phyloP scores from a whole-genome alignment of 1,140 invertebrate species.

The Bombus breviceps region DNA sequence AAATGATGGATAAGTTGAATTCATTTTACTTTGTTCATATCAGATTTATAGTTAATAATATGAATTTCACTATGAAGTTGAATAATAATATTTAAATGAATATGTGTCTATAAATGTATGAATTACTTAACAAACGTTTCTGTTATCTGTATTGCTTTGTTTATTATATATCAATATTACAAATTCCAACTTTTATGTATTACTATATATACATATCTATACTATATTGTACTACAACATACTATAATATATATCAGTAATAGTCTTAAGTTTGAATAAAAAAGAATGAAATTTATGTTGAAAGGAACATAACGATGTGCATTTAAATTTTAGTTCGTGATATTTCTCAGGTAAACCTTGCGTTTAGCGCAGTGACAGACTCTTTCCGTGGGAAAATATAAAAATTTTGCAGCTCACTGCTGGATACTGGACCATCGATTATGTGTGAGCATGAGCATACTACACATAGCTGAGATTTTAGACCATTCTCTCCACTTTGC shows the following conservation, averaged over 20 bases:
- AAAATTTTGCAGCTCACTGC: not conserved
- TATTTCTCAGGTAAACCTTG: constrained; percentile 11
- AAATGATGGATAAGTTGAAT: too few relatives aligned
- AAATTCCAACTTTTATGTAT: too few relatives aligned
- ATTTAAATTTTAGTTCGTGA: not conserved
- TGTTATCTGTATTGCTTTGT: too few relatives aligned
- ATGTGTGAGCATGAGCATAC: not conserved
- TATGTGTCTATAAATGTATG: too few relatives aligned
- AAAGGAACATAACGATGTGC: not conserved
- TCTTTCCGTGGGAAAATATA: constrained; percentile 41
- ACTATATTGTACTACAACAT: too few relatives aligned
- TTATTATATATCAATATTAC: too few relatives aligned
- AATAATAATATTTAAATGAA: too few relatives aligned
- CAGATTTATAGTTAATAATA: too few relatives aligned
- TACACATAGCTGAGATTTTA: not conserved
- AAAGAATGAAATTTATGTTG: not conserved
- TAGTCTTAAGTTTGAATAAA: not conserved
- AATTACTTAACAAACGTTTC: too few relatives aligned
- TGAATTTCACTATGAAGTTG: too few relatives aligned
- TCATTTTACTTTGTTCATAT: too few relatives aligned
- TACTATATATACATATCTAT: too few relatives aligned
- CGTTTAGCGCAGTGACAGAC: not conserved
- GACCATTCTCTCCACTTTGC: not conserved
- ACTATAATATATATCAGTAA: not conserved
- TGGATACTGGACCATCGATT: not conserved